A percentile compares a stretch with the other conserved stretches of the same genome.
These are phyloP conservation scores for Marmota flaviventris DNA, from an alignment of 2,113 vertebrate genomes.

Conservation along the genomic window DNA sequence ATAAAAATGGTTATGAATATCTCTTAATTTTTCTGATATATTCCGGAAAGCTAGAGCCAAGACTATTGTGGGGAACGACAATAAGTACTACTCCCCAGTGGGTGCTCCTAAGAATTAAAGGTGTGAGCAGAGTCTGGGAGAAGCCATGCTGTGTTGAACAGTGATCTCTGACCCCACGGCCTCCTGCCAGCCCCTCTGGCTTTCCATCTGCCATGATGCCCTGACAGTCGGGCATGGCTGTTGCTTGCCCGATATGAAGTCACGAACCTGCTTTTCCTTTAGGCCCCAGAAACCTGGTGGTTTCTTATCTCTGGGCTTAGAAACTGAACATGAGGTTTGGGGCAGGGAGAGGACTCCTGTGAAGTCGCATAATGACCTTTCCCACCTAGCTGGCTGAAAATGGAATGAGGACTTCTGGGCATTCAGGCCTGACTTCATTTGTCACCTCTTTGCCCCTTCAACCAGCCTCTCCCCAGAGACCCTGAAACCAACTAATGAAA, in stretches of 20 bases:
- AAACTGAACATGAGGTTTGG: background rate
- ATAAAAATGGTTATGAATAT: background rate
- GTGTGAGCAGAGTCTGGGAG: background rate
- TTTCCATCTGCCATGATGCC: fast-evolving
- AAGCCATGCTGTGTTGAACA: background rate
- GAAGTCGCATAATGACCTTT: slow-evolving; percentile 38
- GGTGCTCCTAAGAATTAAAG: background rate
- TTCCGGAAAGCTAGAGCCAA: background rate
- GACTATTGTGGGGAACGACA: background rate
- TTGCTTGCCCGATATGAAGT: background rate
- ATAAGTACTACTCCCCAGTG: background rate
- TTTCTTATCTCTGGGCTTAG: background rate
- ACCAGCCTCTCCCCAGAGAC: background rate
- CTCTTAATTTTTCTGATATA: background rate
- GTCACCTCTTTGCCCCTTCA: background rate
- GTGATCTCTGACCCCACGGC: background rate
- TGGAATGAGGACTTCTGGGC: background rate
- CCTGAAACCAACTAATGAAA: background rate
- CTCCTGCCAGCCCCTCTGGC: background rate
- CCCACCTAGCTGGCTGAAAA: background rate
- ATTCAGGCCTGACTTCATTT: background rate
- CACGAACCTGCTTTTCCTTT: background rate
- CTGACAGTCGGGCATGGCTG: background rate
- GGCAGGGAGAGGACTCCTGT: background rate
- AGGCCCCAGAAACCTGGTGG: background rate